Conservation (phyloP, 2,113 vertebrate genomes). For the Meriones unguiculatus region DNA sequence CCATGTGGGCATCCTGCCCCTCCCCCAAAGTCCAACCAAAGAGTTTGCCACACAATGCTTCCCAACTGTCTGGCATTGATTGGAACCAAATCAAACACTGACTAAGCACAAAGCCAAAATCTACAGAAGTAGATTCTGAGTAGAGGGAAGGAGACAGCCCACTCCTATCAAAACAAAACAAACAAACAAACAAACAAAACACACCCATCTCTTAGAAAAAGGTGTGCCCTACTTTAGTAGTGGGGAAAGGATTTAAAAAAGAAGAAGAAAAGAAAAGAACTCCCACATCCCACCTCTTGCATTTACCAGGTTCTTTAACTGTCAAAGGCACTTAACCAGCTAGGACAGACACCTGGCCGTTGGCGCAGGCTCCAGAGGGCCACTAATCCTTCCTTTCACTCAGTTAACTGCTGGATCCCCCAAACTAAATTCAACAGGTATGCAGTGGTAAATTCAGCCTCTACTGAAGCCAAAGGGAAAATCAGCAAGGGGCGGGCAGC, state of each 20-base stretch:
- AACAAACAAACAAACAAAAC: too few species aligned
- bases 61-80: slow-evolving; percentile 66
- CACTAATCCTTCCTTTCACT: slow-evolving; percentile 78
- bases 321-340: slow-evolving; percentile 70
- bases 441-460: slow-evolving; percentile 76
- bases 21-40: slow-evolving; percentile 36
- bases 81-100: slow-evolving; percentile 82
- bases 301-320: slow-evolving; percentile 67
- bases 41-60: slow-evolving; percentile 76
- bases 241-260: neutral
- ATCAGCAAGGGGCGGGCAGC: slow-evolving; percentile 56
- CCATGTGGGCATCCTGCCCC: neutral
- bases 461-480: slow-evolving; percentile 75
- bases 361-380: slow-evolving; percentile 60
- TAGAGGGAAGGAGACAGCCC: neutral
- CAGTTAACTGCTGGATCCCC: slow-evolving; percentile 73
- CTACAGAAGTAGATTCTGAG: neutral
- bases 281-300: slow-evolving; percentile 50
- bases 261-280: neutral
- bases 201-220: slow-evolving; percentile 37
- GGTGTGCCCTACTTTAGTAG: neutral
- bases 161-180: slow-evolving; percentile 39
- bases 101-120: slow-evolving; percentile 65
- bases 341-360: slow-evolving; percentile 64
- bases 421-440: slow-evolving; percentile 78